Conservation (phyloP, 1,140 invertebrate species). For the Dinothrombium tinctorium region DNA sequence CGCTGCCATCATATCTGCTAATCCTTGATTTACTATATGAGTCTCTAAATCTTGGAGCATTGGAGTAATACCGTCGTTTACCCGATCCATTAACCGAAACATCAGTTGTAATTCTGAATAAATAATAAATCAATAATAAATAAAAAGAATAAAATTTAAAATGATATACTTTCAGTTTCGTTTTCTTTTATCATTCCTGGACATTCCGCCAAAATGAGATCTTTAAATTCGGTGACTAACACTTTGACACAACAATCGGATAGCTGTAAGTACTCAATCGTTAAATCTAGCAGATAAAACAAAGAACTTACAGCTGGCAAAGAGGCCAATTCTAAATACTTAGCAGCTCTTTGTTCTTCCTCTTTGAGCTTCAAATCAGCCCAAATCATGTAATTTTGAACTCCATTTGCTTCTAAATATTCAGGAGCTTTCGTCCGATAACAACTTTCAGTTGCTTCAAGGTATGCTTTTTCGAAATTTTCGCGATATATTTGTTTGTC, state of each 20-base stretch:
- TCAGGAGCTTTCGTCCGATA: slow-evolving; percentile 75
- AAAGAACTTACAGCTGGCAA: slow-evolving; percentile 28
- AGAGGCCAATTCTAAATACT: slow-evolving; percentile 77
- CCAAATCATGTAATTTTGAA: slow-evolving; percentile 89
- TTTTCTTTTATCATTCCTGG: slow-evolving; percentile 72
- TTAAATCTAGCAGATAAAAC: slow-evolving; percentile 4
- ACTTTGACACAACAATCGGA: slow-evolving; percentile 80
- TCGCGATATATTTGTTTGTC: slow-evolving; percentile 90
- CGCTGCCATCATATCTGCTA: slow-evolving; percentile 88
- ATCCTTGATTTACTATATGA: slow-evolving; percentile 72
- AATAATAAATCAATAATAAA: neutral
- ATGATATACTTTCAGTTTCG: slow-evolving; percentile 59
- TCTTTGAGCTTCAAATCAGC: slow-evolving; percentile 82
- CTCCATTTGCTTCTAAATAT: slow-evolving; percentile 68
- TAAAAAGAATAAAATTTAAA: neutral
- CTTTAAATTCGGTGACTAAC: slow-evolving; percentile 66
- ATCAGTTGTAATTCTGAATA: slow-evolving; percentile 53
- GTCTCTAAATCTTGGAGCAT: slow-evolving; percentile 77
- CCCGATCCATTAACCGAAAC: slow-evolving; percentile 81
- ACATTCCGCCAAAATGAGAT: slow-evolving; percentile 80
- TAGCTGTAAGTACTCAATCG: slow-evolving; percentile 25
- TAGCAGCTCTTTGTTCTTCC: slow-evolving; percentile 71
- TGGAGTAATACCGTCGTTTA: slow-evolving; percentile 68
- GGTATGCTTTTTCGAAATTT: slow-evolving; percentile 87
- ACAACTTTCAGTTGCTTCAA: slow-evolving; percentile 75